Percentiles rank a stretch among this genome's conserved stretches.
These are phyloP conservation scores for Strigops habroptila DNA, from an alignment of 2,113 vertebrate genomes.

Conservation along the genomic window DNA sequence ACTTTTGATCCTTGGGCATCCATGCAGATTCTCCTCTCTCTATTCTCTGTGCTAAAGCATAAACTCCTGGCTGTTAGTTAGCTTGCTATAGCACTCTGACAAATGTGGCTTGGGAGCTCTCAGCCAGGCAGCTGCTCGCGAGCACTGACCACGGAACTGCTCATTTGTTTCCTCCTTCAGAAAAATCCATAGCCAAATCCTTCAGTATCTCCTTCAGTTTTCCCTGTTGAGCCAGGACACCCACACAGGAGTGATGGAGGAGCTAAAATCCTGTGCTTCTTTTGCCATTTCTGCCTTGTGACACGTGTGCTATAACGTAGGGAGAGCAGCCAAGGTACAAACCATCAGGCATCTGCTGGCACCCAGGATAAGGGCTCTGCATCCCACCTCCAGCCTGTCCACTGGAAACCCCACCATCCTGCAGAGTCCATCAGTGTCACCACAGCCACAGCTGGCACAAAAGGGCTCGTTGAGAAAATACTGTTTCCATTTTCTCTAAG, in stretches of 20 bases:
- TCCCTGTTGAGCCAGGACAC: not conserved
- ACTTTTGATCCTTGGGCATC: not conserved
- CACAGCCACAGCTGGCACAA: not conserved
- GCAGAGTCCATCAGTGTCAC: rapidly evolving
- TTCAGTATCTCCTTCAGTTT: rapidly evolving
- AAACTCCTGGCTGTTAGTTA: not conserved
- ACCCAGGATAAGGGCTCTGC: not conserved
- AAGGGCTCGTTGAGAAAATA: not conserved
- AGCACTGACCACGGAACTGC: not conserved
- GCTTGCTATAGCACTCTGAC: not conserved
- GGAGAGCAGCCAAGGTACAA: not conserved
- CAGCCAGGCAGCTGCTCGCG: not conserved
- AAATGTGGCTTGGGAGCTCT: not conserved
- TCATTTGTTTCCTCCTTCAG: not conserved
- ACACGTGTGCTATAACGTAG: not conserved
- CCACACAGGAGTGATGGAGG: not conserved
- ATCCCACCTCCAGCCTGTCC: not conserved
- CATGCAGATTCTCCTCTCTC: not conserved
- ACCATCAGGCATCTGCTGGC: not conserved
- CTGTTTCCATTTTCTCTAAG: not conserved
- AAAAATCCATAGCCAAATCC: not conserved
- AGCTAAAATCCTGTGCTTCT: not conserved
- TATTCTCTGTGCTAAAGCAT: not conserved
- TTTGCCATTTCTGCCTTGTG: not conserved
- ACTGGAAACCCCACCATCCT: not conserved